A percentile compares a stretch with the other conserved stretches of the same genome.
phyloP scores from a whole-genome alignment of 2,113 vertebrate genomes.

The Phalacrocorax aristotelis region DNA sequence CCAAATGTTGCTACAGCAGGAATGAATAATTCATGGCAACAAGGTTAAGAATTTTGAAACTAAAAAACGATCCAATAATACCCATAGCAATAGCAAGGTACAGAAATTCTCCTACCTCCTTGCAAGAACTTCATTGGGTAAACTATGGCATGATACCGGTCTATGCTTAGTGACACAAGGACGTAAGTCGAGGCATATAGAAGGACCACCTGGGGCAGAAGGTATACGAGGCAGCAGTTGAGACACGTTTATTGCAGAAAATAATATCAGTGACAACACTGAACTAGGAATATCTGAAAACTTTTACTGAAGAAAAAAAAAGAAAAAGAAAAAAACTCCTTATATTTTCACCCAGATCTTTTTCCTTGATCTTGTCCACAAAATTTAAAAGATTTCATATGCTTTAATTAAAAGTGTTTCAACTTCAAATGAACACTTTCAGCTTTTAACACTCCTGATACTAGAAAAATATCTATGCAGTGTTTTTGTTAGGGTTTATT shows the following conservation, averaged over 20 bases:
- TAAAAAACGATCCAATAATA: not conserved
- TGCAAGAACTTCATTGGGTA: slow-evolving; percentile 82
- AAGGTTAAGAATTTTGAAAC: not conserved
- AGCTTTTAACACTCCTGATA: not conserved
- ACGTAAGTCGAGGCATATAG: slow-evolving; percentile 80
- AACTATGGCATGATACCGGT: slow-evolving; percentile 79
- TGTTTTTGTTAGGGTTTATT: not conserved
- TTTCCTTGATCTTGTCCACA: not conserved
- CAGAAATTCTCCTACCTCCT: slow-evolving; percentile 70
- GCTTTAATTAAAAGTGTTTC: not conserved
- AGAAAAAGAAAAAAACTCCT: accelerated
- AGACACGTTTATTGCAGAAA: not conserved
- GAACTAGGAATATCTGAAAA: not conserved
- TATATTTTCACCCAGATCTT: not conserved
- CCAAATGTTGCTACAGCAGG: not conserved
- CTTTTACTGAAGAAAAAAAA: not conserved
- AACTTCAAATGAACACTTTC: not conserved
- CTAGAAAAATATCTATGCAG: not conserved
- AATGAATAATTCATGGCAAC: slow-evolving; percentile 30
- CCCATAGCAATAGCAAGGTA: not conserved
- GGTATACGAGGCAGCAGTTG: not conserved
- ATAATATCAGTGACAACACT: not conserved
- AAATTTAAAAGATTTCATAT: not conserved
- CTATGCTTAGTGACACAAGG: slow-evolving; percentile 79
- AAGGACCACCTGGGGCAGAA: slow-evolving; percentile 75